A percentile compares a stretch with the other conserved stretches of the same genome.
Evolutionary conservation across 2,113 vertebrate genomes (phyloP).

Genomic region (Chloropsis cyanopogon): DNA sequence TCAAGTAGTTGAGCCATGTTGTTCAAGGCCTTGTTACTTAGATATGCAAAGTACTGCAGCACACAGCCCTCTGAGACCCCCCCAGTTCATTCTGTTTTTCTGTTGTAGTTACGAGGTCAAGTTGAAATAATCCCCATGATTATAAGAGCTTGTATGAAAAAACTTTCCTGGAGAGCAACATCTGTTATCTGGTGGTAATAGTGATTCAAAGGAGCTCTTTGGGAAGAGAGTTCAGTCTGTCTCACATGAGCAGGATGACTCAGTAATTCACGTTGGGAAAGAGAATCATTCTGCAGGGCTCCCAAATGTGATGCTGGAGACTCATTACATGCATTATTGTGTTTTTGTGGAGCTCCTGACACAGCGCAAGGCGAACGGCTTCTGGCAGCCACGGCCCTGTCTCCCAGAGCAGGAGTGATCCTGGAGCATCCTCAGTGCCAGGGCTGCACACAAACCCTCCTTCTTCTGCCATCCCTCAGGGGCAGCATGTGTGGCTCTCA

Average conservation of each 20-base stretch:
- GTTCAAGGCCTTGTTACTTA: neutral
- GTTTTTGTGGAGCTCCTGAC: neutral
- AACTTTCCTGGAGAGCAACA: constrained; percentile 65
- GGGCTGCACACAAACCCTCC: neutral
- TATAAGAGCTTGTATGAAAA: neutral
- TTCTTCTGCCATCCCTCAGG: neutral
- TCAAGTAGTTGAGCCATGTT: neutral
- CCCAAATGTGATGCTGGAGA: constrained; percentile 9
- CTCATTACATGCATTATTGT: neutral
- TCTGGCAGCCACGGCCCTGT: neutral
- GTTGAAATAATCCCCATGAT: constrained; percentile 28
- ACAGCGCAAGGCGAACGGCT: neutral
- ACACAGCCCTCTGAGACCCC: neutral
- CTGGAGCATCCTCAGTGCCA: neutral
- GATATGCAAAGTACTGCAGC: neutral
- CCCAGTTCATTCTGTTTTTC: neutral
- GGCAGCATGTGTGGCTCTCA: neutral
- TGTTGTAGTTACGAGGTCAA: constrained; percentile 1
- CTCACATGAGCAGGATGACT: constrained; percentile 42
- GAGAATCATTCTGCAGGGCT: constrained; percentile 27
- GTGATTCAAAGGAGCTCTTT: constrained; percentile 54
- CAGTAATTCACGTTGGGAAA: constrained; percentile 39
- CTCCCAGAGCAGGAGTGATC: neutral
- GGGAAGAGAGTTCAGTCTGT: constrained; percentile 35
- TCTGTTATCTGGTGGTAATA: constrained; percentile 42